A percentile compares a stretch with the other conserved stretches of the same genome.
Evolutionary conservation across 1,140 invertebrate species (phyloP).

Genomic region (Camponotus floridanus): DNA sequence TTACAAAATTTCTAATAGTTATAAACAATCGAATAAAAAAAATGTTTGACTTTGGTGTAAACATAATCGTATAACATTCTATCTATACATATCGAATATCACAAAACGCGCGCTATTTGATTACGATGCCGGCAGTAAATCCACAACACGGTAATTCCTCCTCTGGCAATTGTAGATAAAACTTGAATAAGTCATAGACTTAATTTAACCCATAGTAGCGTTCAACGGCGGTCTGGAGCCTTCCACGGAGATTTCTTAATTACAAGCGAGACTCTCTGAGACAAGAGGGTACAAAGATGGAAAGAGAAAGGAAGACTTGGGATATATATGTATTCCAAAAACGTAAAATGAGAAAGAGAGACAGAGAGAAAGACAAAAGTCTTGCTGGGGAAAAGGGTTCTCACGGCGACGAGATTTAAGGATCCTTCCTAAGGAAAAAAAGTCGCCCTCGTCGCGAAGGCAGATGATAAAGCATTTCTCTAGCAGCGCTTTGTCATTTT

Average conservation of each 20-base stretch:
- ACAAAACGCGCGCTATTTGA: constrained; percentile 71
- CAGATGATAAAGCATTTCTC: constrained; percentile 80
- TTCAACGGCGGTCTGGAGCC: constrained; percentile 74
- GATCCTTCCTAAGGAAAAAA: constrained; percentile 68
- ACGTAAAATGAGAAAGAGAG: constrained; percentile 31
- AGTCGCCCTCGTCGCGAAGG: constrained; percentile 56
- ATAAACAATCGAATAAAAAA: background rate
- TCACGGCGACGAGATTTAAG: constrained; percentile 77
- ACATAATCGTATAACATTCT: background rate
- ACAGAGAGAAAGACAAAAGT: constrained; percentile 58
- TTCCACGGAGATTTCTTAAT: constrained; percentile 85
- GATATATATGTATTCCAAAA: background rate
- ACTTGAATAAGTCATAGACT: constrained; percentile 86
- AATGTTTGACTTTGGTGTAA: background rate
- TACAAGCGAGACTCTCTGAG: constrained; percentile 73
- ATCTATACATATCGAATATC: background rate
- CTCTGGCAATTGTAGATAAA: constrained; percentile 86
- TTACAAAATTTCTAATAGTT: constrained; percentile 17
- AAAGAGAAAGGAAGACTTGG: constrained; percentile 22
- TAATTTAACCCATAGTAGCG: constrained; percentile 82
- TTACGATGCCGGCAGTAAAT: constrained; percentile 76
- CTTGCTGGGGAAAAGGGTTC: constrained; percentile 75
- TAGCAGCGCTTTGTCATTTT: constrained; percentile 82
- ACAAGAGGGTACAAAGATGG: constrained; percentile 58
- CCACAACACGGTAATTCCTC: constrained; percentile 73